Evolutionary conservation across 1,140 invertebrate species (phyloP), one percentile per base, ranked within the genome.

Genomic region (Zaprionus vittiger): DNA sequence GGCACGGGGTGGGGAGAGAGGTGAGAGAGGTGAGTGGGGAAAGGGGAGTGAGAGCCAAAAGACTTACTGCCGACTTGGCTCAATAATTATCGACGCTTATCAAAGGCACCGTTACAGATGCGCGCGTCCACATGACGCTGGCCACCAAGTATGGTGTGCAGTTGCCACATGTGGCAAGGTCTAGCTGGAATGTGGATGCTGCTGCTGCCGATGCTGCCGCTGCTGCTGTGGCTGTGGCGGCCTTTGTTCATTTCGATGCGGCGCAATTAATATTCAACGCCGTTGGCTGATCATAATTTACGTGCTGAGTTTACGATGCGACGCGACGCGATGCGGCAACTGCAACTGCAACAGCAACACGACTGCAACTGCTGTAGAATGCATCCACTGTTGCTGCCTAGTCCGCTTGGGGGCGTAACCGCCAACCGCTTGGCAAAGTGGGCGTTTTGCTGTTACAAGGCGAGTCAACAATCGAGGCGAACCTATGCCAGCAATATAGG

Each of bases 261-360:
- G 77, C 84, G 91, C 89, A 92, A 92, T 92, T 92, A 92, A 92
- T 92, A 92, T 92, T 91, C 91, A 92, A 84, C 91, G 91, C 91
- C 91, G 91, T 91, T 91, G 91, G 91, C 83, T 91, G 89, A 87
- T 89, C 91, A 92, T 92, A 92, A 92, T 92, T 92, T 92, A 92
- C 91, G 91, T 92, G 91, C 91, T 92, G 91, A 87, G 89, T 91
- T 91, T 89, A 85, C 86, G 91, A 91, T 85, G 82, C 83, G 69
- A 83, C 77, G 66, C 41, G 41, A 47, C 41, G 41, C 41, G 57
- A 54, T 41, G 41, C 65, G 70, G 70, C 61, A 38, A 49, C 20
- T 66, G 54, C 61, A 59, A 61, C 60, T 59, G 17, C 62, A 37
- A 12, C 55, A 59, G 20, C 37, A 34, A 59, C 64, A 26, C 64